phyloP scores from a whole-genome alignment of 2,888 invertebrate genomes.

The Frankliniella fusca region DNA sequence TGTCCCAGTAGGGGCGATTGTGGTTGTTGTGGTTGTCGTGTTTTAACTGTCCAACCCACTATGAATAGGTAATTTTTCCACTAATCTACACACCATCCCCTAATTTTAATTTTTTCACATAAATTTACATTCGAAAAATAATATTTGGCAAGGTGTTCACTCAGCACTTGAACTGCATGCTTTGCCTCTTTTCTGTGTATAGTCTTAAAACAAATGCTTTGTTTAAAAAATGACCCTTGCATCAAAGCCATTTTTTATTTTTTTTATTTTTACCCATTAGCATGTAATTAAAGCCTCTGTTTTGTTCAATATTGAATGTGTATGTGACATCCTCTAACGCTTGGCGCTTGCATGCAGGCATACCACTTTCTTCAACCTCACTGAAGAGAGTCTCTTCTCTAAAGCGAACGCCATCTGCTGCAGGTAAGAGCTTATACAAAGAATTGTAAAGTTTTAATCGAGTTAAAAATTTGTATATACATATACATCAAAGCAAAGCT shows the following conservation, averaged over 20 bases:
- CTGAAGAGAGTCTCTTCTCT: constrained; percentile 30
- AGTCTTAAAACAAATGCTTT: neutral
- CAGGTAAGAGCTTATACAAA: constrained; percentile 27
- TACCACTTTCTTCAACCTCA: neutral
- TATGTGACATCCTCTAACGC: neutral
- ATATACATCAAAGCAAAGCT: neutral
- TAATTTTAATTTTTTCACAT: too few relatives aligned
- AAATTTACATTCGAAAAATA: too few relatives aligned
- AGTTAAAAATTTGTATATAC: neutral
- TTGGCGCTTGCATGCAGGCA: constrained; percentile 23
- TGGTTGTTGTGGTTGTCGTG: too few relatives aligned
- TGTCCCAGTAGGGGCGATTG: too few relatives aligned
- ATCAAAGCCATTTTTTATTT: neutral
- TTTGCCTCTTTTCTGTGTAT: neutral
- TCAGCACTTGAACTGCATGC: neutral
- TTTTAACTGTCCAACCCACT: too few relatives aligned
- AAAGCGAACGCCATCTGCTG: constrained; percentile 31
- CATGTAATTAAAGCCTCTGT: neutral
- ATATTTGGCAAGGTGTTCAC: too few relatives aligned
- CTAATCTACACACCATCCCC: too few relatives aligned
- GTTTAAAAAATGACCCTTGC: neutral
- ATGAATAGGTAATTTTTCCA: too few relatives aligned
- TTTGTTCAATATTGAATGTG: neutral
- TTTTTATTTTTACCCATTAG: neutral
- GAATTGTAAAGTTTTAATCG: neutral